Percentiles rank a stretch among this genome's conserved stretches.
Conservation (phyloP, 2,797 vertebrate species). For the Sebastes aleutianus region DNA sequence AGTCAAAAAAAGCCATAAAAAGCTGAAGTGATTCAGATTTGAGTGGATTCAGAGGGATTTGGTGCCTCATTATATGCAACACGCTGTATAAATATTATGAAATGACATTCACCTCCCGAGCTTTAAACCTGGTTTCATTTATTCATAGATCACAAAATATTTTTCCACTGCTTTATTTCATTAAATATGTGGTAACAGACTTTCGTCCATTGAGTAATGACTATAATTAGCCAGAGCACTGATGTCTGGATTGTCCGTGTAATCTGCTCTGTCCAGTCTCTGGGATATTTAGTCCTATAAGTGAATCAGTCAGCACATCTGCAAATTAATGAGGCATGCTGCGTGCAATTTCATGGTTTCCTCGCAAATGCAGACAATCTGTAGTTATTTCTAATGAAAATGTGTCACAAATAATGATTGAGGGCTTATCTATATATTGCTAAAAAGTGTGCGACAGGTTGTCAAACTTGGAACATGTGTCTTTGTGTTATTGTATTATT, state of each 20-base stretch:
- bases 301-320: conserved; percentile 69
- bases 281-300: conserved; percentile 46
- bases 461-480: conserved; percentile 34
- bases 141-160: not conserved
- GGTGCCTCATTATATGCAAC: conserved; percentile 2
- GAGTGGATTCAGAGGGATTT: conserved; percentile 16
- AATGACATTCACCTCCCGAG: not conserved
- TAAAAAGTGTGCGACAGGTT: conserved; percentile 20
- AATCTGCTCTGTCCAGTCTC: conserved; percentile 53
- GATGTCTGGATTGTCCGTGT: conserved; percentile 49
- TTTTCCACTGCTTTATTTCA: conserved; percentile 7
- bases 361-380: conserved; percentile 22
- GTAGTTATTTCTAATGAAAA: conserved; percentile 22
- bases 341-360: conserved; percentile 29
- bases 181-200: conserved; percentile 27
- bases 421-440: conserved; percentile 6
- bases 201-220: conserved; percentile 42
- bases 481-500: conserved; percentile 34
- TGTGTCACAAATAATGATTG: conserved; percentile 20
- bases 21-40: not conserved
- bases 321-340: conserved; percentile 61
- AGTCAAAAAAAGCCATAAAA: conserved; percentile 1
- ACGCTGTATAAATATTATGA: conserved; percentile 4
- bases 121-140: conserved; percentile 24
- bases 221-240: conserved; percentile 52